Percentiles rank a stretch among this genome's conserved stretches.
Evolutionary conservation across 1,140 invertebrate species (phyloP).

Genomic region (Stegodyphus dumicola): DNA sequence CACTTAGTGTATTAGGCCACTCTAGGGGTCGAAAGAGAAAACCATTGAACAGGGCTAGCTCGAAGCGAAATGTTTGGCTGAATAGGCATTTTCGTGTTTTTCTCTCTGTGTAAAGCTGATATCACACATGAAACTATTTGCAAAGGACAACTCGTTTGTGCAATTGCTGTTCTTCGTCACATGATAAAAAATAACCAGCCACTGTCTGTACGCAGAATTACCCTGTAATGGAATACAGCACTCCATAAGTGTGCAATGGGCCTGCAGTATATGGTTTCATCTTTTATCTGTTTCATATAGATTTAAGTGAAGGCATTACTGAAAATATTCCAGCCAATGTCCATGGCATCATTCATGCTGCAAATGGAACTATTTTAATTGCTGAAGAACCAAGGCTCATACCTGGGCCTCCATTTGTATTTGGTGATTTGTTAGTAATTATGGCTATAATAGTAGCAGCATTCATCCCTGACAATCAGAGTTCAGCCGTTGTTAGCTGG

Average conservation of each 20-base stretch:
- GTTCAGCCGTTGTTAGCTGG: neutral
- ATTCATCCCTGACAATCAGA: slow-evolving; percentile 82
- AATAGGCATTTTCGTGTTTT: too few relatives aligned
- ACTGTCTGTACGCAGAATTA: too few relatives aligned
- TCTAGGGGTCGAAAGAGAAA: too few relatives aligned
- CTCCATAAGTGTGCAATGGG: slow-evolving; percentile 93
- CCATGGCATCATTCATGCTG: slow-evolving; percentile 53
- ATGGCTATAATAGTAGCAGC: slow-evolving; percentile 92
- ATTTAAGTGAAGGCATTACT: slow-evolving; percentile 80
- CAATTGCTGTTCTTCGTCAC: too few relatives aligned
- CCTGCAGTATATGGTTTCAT: slow-evolving; percentile 96
- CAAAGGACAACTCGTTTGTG: too few relatives aligned
- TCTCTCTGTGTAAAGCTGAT: too few relatives aligned
- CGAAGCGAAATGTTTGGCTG: too few relatives aligned
- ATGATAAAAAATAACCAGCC: too few relatives aligned
- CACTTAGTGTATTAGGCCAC: too few relatives aligned
- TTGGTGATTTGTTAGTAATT: slow-evolving; percentile 96
- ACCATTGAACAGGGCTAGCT: too few relatives aligned
- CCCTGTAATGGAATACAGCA: too few relatives aligned
- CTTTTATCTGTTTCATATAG: slow-evolving; percentile 98
- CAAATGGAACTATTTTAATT: slow-evolving; percentile 38
- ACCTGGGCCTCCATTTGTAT: slow-evolving; percentile 99
- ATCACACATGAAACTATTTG: too few relatives aligned
- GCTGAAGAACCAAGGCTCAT: slow-evolving; percentile 73
- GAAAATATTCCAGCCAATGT: slow-evolving; percentile 24